Evolutionary conservation across 1,140 invertebrate species (phyloP).

Genomic region (Ceratitis capitata): DNA sequence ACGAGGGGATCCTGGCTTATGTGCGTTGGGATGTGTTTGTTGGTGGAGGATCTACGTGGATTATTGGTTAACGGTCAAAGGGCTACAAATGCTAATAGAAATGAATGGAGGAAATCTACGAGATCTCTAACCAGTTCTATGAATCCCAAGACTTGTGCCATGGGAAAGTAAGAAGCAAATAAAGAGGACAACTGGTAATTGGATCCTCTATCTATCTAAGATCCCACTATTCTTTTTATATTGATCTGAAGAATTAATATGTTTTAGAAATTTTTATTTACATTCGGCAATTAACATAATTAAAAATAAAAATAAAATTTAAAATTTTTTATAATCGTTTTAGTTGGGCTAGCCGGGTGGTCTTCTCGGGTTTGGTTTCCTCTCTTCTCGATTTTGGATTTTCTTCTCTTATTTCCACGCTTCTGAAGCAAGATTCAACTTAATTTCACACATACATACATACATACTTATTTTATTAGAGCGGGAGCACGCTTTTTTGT

Average conservation of each 20-base stretch:
- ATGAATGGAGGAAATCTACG: too few species aligned
- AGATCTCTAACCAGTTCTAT: too few species aligned
- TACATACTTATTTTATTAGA: not conserved
- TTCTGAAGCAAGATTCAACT: not conserved
- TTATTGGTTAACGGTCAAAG: not conserved
- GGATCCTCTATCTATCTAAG: not conserved
- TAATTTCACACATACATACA: slow-evolving; percentile 13
- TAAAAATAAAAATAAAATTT: not conserved
- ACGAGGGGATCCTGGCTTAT: not conserved
- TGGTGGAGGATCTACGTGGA: not conserved
- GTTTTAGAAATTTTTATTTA: slow-evolving; percentile 3
- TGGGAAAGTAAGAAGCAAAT: not conserved
- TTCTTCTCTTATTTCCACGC: not conserved
- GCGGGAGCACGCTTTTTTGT: not conserved
- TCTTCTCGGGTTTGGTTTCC: not conserved
- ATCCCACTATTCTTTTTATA: not conserved
- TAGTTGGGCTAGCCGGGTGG: not conserved
- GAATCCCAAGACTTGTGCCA: too few species aligned
- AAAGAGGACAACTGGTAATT: not conserved
- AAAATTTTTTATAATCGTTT: not conserved
- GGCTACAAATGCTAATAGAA: not conserved
- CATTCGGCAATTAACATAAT: not conserved
- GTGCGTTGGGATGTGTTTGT: not conserved
- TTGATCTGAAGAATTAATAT: not conserved
- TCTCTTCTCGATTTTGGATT: too few species aligned